Evolutionary conservation across 2,113 vertebrate species (phyloP).

Genomic region (Smithornis capensis): DNA sequence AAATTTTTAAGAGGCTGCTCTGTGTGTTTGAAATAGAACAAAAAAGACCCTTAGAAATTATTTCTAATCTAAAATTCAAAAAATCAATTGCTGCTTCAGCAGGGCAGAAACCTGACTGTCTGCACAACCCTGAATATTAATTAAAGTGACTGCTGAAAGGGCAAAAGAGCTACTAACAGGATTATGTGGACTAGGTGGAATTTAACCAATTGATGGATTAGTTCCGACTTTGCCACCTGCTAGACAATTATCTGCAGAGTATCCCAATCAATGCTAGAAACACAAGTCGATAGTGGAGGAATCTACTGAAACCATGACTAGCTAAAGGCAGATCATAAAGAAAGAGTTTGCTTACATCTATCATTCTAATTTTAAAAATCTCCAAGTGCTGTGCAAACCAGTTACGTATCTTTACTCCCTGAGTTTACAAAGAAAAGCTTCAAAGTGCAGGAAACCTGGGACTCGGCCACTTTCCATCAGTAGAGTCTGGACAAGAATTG

Average conservation of each 20-base stretch:
- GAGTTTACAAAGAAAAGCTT: neutral
- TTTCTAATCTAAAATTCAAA: neutral
- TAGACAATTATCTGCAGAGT: slow-evolving; percentile 59
- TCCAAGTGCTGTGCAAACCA: neutral
- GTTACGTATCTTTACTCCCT: rapidly evolving
- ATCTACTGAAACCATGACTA: neutral
- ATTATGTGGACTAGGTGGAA: slow-evolving; percentile 54
- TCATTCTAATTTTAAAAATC: neutral
- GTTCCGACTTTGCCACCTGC: slow-evolving; percentile 54
- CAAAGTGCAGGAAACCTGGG: neutral
- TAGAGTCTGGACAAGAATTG: neutral
- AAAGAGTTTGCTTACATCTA: neutral
- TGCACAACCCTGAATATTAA: slow-evolving; percentile 34
- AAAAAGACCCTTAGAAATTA: neutral
- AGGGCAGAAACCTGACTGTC: neutral
- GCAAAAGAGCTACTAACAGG: slow-evolving; percentile 51
- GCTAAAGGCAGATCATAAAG: neutral
- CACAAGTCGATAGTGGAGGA: neutral
- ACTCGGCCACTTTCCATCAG: neutral
- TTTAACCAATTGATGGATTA: slow-evolving; percentile 64
- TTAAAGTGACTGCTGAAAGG: slow-evolving; percentile 58
- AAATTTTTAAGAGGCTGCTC: neutral
- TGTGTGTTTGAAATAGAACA: neutral
- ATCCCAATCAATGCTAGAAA: slow-evolving; percentile 13
- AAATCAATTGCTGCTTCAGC: neutral